Evolutionary conservation across 2,797 vertebrate species (phyloP), one percentile per base, ranked within the genome.

Genomic region (Silurus lanzhouensis): DNA sequence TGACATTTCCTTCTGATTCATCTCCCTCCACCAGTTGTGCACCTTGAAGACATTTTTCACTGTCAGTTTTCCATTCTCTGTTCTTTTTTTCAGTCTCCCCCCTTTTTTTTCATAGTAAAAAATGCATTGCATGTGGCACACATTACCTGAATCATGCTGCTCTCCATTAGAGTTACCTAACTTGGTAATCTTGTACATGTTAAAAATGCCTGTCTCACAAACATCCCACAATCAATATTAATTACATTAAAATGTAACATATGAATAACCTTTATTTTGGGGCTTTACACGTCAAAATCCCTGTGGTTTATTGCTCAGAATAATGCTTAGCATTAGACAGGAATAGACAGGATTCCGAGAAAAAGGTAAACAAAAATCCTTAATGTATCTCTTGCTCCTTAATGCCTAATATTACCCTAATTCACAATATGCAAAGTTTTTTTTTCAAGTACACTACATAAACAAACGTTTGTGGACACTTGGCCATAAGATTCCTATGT

Each of bases 1-100:
- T 81, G 78, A 66, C 78, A 81, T 81, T 66, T 81, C 22, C 38
- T 63, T 80, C 44, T 80, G 60, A 64, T 64, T 48, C 60, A 80
- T 38, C 60, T 64, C 78, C 10, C 38, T 81, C 44, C 44, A 81
- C 19, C 55, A 38, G 20, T n/a, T 25, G 31, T 48, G 46, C 46
- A 75, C 82, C 61, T 64, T 80, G 78, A 64, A 80, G 76, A 44
- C 13, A n/a, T 22, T 17, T 48, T 80, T 64, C 78, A 17, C 58
- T 79, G 74, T 22, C 57, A 10, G 9, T 60, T 80, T 80, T 80
- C 60, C 12, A 64, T 80, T 64, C 17, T 17, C 22, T 64, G 13
- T 20, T 81, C 17, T 52, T 78, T 81, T 81, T 9, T 25, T 63
- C 63, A 38, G 38, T 15, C 2, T 22, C 3, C 14, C 10, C 1